phyloP scores from a whole-genome alignment of 1,140 invertebrate genomes.

The Trissolcus basalis region DNA sequence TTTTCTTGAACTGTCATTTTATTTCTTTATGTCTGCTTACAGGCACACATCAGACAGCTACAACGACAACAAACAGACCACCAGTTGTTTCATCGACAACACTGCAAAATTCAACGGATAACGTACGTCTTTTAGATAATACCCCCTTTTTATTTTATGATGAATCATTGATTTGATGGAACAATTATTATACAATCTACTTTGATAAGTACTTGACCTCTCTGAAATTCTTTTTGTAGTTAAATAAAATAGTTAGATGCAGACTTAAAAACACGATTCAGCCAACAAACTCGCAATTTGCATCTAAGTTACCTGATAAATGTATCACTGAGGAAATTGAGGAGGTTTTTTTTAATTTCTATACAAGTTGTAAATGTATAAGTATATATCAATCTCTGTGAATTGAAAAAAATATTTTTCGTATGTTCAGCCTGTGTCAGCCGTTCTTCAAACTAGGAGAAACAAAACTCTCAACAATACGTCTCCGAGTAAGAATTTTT shows the following conservation, averaged over 20 bases:
- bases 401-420: constrained; percentile 18
- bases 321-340: constrained; percentile 69
- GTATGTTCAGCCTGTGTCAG: constrained; percentile 14
- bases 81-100: constrained; percentile 34
- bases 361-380: background rate
- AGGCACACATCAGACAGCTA: constrained; percentile 25
- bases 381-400: background rate
- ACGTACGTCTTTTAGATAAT: constrained; percentile 9
- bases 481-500: background rate
- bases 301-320: constrained; percentile 2
- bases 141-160: too few relatives aligned
- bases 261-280: constrained; percentile 17
- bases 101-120: constrained; percentile 15
- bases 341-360: constrained; percentile 50
- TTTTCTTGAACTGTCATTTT: background rate
- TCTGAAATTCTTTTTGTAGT: constrained; percentile 20
- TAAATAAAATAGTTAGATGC: constrained; percentile 32
- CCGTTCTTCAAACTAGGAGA: background rate
- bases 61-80: background rate
- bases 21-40: too few relatives aligned
- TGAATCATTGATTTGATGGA: background rate
- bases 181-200: too few relatives aligned
- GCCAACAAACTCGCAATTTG: constrained; percentile 8
- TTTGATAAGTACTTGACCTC: too few relatives aligned
- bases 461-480: constrained; percentile 2